Base-by-base conservation (phyloP, 2,888 invertebrate species). In the Scaptomyza tumidula region DNA sequence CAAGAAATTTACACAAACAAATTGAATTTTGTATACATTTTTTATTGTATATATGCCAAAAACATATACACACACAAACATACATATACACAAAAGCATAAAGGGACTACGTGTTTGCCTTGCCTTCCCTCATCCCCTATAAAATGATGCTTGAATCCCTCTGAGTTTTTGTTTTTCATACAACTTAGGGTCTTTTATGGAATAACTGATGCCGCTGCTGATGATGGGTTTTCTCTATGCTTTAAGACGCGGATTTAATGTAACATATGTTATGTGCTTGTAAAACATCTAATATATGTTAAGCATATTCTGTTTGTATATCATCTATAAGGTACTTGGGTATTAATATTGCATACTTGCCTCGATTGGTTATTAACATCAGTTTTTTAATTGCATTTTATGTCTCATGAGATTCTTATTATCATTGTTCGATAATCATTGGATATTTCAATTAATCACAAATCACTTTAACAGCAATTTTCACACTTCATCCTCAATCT, bases 1-100 rank as follows among this genome's bases (percentile, higher is more conserved):
- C 80, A 80, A 86, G 71, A 78, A 77, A 81, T 74, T 80, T 69
- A 83, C 66, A 63, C 71, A 83, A 82, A 80, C 73, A 85, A 85
- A 85, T 85, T 85, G 82, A 85, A 85, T 81, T 84, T 81, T 75
- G 76, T 78, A 84, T 84, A 78, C 77, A 84, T 85, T 78, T 81
- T 84, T 84, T 80, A 41, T 41, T 81, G 68, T 60, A 37, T 75
- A 60, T 68, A 59, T 72, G 60, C 54, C 79, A 71, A 72, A 44
- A 27, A 60, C 16, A 13, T 4, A 59, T 76, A 71, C 71, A 24
- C 24, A 24, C 24, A 24, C 24, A 24, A 3, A 24, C 24, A 24
- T 5, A 24, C 24, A 2, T 5, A 24, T 24, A 24, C 24, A 45
- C 37, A 58, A 60, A 55, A 72, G 66, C 66, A 77, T 63, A 73